Percentiles rank a stretch among this genome's conserved stretches.
Conservation (phyloP, 2,113 vertebrate genomes). For the Tringa solitaria region DNA sequence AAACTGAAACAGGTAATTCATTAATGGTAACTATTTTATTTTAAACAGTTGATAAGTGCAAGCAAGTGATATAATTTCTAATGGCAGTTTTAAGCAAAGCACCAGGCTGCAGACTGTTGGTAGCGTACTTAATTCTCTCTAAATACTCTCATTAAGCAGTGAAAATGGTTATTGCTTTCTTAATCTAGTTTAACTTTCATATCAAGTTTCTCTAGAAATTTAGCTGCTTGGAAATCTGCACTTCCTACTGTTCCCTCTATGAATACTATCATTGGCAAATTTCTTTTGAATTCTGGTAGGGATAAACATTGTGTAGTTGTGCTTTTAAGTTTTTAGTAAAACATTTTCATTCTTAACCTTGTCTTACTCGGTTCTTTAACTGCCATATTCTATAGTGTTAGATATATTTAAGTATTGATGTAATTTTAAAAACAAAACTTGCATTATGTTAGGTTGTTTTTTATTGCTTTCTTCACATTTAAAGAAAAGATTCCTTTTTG, state of each 20-base stretch:
- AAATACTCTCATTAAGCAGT: not conserved
- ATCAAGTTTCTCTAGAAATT: not conserved
- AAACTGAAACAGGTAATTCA: slow-evolving; percentile 86
- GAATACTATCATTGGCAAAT: not conserved
- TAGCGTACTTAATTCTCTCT: not conserved
- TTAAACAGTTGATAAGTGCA: not conserved
- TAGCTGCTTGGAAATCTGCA: not conserved
- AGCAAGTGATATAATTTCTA: not conserved
- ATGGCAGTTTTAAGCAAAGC: not conserved
- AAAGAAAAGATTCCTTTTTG: not conserved
- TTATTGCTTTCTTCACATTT: not conserved
- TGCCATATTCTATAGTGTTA: not conserved
- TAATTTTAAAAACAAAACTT: not conserved
- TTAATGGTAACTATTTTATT: not conserved
- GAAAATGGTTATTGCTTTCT: not conserved
- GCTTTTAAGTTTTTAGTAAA: not conserved
- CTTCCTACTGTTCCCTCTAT: not conserved
- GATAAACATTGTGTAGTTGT: not conserved
- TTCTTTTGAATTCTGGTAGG: not conserved
- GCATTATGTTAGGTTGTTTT: not conserved
- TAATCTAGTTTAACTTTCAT: not conserved
- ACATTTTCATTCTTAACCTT: not conserved
- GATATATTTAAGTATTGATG: not conserved
- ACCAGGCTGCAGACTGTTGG: not conserved
- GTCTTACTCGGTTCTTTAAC: not conserved